Evolutionary conservation across 1,140 invertebrate genomes (phyloP).

Genomic region (Lepidurus apus): DNA sequence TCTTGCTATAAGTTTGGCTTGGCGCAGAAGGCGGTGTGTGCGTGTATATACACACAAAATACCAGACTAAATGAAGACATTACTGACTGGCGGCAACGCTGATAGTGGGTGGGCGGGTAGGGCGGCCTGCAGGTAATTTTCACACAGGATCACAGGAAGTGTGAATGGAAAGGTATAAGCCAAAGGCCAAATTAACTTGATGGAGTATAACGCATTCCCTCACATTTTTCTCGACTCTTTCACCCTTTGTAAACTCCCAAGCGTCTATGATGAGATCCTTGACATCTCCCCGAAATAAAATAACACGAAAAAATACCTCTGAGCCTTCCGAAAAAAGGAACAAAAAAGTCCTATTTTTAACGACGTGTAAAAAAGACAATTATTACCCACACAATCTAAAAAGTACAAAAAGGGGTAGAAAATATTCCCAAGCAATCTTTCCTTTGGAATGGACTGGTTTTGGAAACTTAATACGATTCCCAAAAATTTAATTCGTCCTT

Average conservation of each 20-base stretch:
- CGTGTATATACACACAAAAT: neutral
- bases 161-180: neutral
- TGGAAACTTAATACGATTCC: slow-evolving; percentile 1
- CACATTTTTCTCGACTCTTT: neutral
- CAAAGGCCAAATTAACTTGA: neutral
- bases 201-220: neutral
- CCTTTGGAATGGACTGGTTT: neutral
- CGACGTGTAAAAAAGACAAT: neutral
- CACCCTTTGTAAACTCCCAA: too few species aligned
- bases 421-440: neutral
- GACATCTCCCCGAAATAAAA: neutral
- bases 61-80: neutral
- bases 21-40: neutral
- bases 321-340: neutral
- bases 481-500: neutral
- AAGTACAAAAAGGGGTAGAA: neutral
- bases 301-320: neutral
- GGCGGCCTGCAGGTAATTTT: neutral
- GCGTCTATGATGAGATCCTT: too few species aligned
- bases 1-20: neutral
- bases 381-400: neutral
- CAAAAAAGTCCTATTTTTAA: too few species aligned
- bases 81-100: neutral
- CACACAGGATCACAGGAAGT: neutral
- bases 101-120: neutral